Conservation (phyloP, 1,140 invertebrate species). For the Meloidogyne floridensis region DNA sequence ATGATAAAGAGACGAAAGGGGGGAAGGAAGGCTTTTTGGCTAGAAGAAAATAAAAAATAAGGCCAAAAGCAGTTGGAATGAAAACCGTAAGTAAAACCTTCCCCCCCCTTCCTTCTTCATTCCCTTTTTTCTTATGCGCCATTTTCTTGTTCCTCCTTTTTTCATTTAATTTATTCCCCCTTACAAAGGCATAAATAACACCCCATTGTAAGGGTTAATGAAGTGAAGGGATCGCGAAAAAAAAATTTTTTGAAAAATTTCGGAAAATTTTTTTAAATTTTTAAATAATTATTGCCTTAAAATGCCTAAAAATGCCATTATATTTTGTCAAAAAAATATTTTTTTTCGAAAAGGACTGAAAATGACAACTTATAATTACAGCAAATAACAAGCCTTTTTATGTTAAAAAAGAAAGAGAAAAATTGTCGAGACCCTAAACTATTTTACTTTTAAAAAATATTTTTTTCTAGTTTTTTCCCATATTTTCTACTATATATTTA, state of each 20-base stretch:
- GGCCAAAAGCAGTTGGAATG: not conserved
- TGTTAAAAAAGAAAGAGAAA: no score
- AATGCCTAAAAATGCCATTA: not conserved
- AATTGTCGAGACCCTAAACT: no score
- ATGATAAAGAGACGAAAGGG: not conserved
- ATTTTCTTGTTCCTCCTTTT: not conserved
- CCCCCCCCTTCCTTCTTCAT: not conserved
- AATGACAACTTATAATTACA: no score
- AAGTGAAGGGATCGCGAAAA: no score
- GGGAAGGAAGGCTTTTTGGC: not conserved
- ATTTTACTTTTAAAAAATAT: no score
- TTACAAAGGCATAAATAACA: constrained; percentile 12
- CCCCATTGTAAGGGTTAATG: not conserved
- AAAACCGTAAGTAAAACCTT: not conserved
- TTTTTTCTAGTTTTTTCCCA: no score
- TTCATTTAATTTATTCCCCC: constrained; percentile 23
- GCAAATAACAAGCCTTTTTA: no score
- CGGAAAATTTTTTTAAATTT: no score
- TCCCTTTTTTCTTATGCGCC: constrained; percentile 1
- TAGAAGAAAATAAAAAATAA: not conserved
- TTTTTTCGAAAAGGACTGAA: no score
- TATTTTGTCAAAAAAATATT: not conserved
- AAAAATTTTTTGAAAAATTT: no score
- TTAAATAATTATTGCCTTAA: no score
- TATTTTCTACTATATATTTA: no score